phyloP scores from a whole-genome alignment of 2,113 vertebrate genomes.

The Cephalopholis sonnerati region DNA sequence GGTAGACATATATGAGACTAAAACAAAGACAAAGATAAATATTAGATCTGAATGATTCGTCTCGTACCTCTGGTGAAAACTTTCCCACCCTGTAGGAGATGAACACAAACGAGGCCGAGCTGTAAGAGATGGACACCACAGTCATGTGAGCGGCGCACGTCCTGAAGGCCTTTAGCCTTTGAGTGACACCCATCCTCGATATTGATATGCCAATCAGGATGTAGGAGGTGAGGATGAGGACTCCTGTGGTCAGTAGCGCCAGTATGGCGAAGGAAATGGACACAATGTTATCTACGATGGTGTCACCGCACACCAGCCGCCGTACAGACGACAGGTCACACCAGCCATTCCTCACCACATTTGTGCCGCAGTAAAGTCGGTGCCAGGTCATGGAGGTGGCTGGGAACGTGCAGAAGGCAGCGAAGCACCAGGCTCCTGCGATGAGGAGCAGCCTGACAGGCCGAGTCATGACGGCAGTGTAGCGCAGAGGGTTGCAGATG shows the following conservation, averaged over 20 bases:
- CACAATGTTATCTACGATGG: conserved; percentile 10
- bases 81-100: conserved; percentile 68
- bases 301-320: conserved; percentile 55
- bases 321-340: conserved; percentile 61
- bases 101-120: conserved; percentile 59
- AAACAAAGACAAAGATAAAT: neutral
- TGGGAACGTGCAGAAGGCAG: conserved; percentile 24
- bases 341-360: conserved; percentile 56
- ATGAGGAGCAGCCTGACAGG: conserved; percentile 62
- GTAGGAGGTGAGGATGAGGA: conserved; percentile 64
- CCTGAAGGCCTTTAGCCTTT: conserved; percentile 48
- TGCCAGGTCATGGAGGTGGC: neutral
- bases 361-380: conserved; percentile 51
- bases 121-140: conserved; percentile 64
- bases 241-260: conserved; percentile 41
- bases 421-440: conserved; percentile 72
- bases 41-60: neutral
- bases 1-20: neutral
- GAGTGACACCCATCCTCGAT: conserved; percentile 25
- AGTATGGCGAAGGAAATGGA: conserved; percentile 24
- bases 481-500: conserved; percentile 79
- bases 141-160: conserved; percentile 65
- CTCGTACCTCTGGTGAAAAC: conserved; percentile 55
- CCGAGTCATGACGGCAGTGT: conserved; percentile 78
- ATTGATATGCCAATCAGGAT: conserved; percentile 45